Conservation (phyloP, 2,113 vertebrate genomes). For the Melanerpes aurifrons region DNA sequence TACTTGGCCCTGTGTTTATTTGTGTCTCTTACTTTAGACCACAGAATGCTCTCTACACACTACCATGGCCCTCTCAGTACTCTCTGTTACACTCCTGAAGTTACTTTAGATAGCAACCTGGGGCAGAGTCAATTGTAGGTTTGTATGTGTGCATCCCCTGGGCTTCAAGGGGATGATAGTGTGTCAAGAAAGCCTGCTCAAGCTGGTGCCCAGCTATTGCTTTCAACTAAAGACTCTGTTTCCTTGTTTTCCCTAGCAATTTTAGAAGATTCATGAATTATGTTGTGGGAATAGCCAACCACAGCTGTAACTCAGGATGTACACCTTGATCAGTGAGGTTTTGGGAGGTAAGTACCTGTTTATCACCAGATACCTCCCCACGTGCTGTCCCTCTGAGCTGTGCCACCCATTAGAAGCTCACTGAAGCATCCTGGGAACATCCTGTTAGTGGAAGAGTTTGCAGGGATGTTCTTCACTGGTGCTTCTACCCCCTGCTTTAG, state of each 20-base stretch:
- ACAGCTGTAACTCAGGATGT: background rate
- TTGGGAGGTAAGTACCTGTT: background rate
- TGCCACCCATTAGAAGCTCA: background rate
- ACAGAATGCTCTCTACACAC: background rate
- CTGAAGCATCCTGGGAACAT: background rate
- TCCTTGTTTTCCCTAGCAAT: background rate
- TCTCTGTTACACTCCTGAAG: background rate
- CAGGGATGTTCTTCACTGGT: background rate
- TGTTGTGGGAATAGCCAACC: background rate
- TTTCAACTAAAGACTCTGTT: background rate
- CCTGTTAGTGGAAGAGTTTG: background rate
- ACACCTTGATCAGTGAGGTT: background rate
- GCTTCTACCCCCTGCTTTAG: background rate
- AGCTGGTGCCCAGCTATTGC: background rate
- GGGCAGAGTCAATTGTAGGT: rapidly evolving
- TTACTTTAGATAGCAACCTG: background rate
- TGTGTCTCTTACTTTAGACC: background rate
- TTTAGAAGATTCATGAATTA: background rate
- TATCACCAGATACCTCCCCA: background rate
- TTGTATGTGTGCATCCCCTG: background rate
- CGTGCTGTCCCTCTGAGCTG: background rate
- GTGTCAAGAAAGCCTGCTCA: background rate
- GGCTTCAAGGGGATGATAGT: background rate
- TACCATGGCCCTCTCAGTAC: rapidly evolving
- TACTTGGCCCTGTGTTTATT: background rate